A percentile compares a stretch with the other conserved stretches of the same genome.
Conservation (phyloP, 2,888 invertebrate genomes). For the Poecilobothrus nobilitatus region DNA sequence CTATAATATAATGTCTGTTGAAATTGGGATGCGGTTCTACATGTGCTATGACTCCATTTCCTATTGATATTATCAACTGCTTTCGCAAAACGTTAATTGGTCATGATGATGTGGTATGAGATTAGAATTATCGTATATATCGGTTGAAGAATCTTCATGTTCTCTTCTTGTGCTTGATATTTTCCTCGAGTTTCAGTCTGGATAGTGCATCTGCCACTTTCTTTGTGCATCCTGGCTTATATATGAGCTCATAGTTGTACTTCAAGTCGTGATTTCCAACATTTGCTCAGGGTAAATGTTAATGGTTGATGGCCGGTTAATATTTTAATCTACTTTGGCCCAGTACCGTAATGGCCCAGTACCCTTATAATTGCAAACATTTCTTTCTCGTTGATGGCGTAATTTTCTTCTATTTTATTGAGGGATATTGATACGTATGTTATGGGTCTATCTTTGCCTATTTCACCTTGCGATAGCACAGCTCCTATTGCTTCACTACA, state of each 20-base stretch:
- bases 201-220: too few relatives aligned
- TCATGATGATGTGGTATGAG: too few relatives aligned
- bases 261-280: slow-evolving; percentile 18
- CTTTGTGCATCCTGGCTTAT: too few relatives aligned
- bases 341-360: slow-evolving; percentile 13
- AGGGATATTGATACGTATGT: slow-evolving; percentile 13
- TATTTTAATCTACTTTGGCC: slow-evolving; percentile 16
- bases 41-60: too few relatives aligned
- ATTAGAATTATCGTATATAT: too few relatives aligned
- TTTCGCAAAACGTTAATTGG: too few relatives aligned
- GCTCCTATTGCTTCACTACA: slow-evolving; percentile 16
- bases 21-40: too few relatives aligned
- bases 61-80: too few relatives aligned
- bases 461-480: slow-evolving; percentile 14
- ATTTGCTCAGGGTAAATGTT: slow-evolving; percentile 15
- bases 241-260: slow-evolving; percentile 10
- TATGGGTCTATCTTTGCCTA: slow-evolving; percentile 10
- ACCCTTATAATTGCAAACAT: slow-evolving; percentile 20
- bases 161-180: too few relatives aligned
- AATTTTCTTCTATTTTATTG: slow-evolving; percentile 20
- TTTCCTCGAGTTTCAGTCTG: too few relatives aligned
- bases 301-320: slow-evolving; percentile 15
- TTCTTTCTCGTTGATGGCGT: slow-evolving; percentile 20
- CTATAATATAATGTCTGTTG: too few relatives aligned
- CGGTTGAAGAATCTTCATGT: too few relatives aligned